Evolutionary conservation across 2,797 vertebrate genomes (phyloP).

Genomic region (Onychomys torridus): DNA sequence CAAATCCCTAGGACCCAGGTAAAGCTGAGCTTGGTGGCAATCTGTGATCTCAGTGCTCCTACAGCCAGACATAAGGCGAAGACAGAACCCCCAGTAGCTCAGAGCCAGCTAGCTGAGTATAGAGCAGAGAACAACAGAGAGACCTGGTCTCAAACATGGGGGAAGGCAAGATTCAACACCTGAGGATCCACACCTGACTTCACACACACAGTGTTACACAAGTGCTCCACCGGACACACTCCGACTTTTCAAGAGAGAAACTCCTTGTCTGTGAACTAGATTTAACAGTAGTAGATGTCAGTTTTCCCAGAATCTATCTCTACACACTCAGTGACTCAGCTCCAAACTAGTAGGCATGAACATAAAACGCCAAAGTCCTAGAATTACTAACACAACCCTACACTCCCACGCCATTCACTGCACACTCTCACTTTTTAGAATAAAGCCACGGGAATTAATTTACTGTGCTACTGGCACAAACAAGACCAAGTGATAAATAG

Average conservation of each 20-base stretch:
- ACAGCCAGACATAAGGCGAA: no score
- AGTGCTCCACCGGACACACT: background rate
- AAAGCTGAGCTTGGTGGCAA: background rate
- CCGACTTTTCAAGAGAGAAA: background rate
- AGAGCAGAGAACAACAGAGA: background rate
- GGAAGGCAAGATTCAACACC: background rate
- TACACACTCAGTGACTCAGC: conserved; percentile 6
- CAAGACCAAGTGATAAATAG: background rate
- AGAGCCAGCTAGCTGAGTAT: background rate
- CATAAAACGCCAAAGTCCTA: background rate
- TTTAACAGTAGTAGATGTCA: background rate
- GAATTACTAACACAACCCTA: background rate
- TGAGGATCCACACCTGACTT: background rate
- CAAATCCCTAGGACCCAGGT: background rate
- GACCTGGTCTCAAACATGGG: background rate
- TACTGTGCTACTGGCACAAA: background rate
- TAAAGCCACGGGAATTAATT: conserved; percentile 22
- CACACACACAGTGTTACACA: background rate
- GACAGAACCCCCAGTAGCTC: background rate
- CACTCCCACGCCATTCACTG: background rate
- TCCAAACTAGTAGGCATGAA: background rate
- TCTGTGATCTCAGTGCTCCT: background rate
- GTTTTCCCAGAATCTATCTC: background rate
- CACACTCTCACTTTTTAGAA: background rate
- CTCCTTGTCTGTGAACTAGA: background rate